Conservation (phyloP, 1,140 invertebrate species). For the Cyphomyrmex costatus region DNA sequence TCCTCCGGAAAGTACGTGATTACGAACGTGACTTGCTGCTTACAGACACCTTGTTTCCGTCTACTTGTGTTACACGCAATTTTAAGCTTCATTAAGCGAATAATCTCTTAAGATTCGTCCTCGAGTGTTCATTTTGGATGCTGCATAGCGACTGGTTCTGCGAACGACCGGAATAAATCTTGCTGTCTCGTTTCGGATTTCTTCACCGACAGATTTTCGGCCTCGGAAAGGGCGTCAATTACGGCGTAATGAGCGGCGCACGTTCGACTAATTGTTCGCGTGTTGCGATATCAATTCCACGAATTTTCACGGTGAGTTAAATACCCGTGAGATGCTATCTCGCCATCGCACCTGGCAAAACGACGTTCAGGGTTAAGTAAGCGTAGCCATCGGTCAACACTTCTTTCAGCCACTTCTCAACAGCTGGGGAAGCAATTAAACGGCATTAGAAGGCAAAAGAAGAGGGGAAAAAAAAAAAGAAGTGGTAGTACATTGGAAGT, state of each 20-base stretch:
- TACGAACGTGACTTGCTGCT: constrained; percentile 42
- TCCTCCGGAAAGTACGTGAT: constrained; percentile 24
- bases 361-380: constrained; percentile 74
- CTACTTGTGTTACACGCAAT: neutral
- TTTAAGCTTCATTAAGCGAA: constrained; percentile 29
- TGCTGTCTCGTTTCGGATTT: neutral
- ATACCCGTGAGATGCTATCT: constrained; percentile 65
- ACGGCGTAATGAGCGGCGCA: neutral
- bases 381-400: constrained; percentile 65
- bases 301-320: constrained; percentile 57
- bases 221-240: neutral
- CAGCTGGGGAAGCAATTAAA: constrained; percentile 74
- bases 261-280: constrained; percentile 20
- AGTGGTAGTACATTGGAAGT: constrained; percentile 73
- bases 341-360: constrained; percentile 67
- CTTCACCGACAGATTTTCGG: neutral
- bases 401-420: constrained; percentile 66
- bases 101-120: constrained; percentile 1
- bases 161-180: neutral
- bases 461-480: constrained; percentile 55
- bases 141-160: neutral
- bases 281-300: constrained; percentile 41
- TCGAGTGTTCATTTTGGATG: neutral
- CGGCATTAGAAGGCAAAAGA: constrained; percentile 64
- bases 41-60: constrained; percentile 15